Base-by-base conservation (phyloP, 2,888 invertebrate genomes). In the Barypeithes pellucidus region DNA sequence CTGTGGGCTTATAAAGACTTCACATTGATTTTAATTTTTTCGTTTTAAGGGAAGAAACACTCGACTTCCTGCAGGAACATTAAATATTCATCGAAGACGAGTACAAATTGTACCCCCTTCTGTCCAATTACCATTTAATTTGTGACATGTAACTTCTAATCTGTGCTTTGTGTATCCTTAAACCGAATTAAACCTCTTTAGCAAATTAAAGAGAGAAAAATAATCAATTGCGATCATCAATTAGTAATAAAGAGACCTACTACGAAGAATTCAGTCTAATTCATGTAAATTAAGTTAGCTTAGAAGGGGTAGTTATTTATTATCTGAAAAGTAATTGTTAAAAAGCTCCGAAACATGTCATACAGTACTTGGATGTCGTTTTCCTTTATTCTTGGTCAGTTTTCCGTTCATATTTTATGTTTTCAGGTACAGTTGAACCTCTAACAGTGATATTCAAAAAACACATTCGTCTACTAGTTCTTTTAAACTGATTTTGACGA, bases 181-280 rank as follows among this genome's bases (percentile, higher is more conserved):
- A 66, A 72, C 52, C 72, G 60, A 72, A 60, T 72, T 72, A 72
- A 52, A 29, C 59, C 72, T 72, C 66, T 72, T 72, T 60, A 52
- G 66, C 52, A 72, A 72, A 72, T 72, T 72, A 72, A 72, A 43
- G 66, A 62, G 50, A 45, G 66, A 60, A 72, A 66, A 72, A 72
- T 72, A 72, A 66, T 66, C 72, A 60, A 72, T 72, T 66, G 63
- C 20, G 20, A 20, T 61, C 62, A 54, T 69, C 29, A 61, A 70
- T 70, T 70, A 70, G 63, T 57, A 24, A 45, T 62, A 47, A 47
- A 16, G 47, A 47, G 14, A 47, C n/a, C n/a, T 60, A 45, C 50
- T 45, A 14, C 18, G 59, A 47, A 67, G 47, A 20, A 59, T 20
- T 45, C 4, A 12, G 39, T 11, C 16, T 59, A 39, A 20, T 66